A percentile compares a stretch with the other conserved stretches of the same genome.
These are phyloP conservation scores for Muraenolepis orangiensis DNA, from an alignment of 2,797 vertebrate genomes.

Conservation along the genomic window DNA sequence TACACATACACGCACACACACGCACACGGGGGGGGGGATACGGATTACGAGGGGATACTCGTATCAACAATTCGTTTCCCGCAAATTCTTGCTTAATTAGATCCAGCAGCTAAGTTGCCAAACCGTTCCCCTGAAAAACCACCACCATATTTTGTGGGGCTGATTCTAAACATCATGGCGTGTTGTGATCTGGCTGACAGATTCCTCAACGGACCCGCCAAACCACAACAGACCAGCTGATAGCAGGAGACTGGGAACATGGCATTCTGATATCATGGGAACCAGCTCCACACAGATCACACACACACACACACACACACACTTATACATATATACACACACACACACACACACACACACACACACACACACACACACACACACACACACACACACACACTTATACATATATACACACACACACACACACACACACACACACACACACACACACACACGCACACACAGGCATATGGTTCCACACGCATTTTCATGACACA, in stretches of 20 bases:
- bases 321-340: no score
- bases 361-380: no score
- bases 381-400: no score
- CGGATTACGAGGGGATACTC: not conserved
- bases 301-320: not conserved
- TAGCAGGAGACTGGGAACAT: constrained; percentile 34
- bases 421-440: no score
- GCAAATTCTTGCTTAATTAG: constrained; percentile 55
- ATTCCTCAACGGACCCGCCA: constrained; percentile 46
- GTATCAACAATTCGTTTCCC: constrained; percentile 29
- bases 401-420: no score
- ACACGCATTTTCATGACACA: constrained; percentile 8
- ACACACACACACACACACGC: no score
- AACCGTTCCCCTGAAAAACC: constrained; percentile 49
- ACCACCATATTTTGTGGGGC: constrained; percentile 51
- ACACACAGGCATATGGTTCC: not conserved
- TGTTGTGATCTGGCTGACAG: constrained; percentile 49
- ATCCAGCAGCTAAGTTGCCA: constrained; percentile 37
- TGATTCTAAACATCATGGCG: constrained; percentile 45
- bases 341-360: no score
- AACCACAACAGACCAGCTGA: constrained; percentile 51
- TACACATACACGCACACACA: not conserved
- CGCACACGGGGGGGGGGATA: no score
- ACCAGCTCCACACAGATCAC: constrained; percentile 23
- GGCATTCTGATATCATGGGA: constrained; percentile 46